Evolutionary conservation across 2,888 invertebrate species (phyloP).

Genomic region (Synergus umbraculus): DNA sequence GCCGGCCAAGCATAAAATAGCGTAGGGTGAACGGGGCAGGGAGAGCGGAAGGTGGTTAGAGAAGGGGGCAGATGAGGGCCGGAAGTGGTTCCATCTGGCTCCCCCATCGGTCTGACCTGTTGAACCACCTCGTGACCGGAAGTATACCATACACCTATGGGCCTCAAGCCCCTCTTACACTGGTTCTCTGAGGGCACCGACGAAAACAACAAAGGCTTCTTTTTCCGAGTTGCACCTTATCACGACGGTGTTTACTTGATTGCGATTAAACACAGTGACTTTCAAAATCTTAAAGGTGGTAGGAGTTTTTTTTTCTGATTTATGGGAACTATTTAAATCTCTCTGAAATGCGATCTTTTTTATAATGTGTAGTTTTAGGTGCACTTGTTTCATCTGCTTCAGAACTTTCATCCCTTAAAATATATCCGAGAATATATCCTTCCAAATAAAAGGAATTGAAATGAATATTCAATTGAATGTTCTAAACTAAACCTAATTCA

Average conservation of each 20-base stretch:
- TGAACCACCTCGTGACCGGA: conserved; percentile 78
- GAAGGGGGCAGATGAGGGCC: conserved; percentile 59
- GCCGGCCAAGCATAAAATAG: conserved; percentile 59
- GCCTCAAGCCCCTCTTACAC: conserved; percentile 55
- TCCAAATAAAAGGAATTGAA: too few species aligned
- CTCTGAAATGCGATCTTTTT: neutral
- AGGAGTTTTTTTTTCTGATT: neutral
- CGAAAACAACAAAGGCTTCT: conserved; percentile 72
- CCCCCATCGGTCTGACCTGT: conserved; percentile 76
- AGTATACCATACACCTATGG: conserved; percentile 73
- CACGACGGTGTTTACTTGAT: conserved; percentile 58
- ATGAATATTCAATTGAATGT: too few species aligned
- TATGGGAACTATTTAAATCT: neutral
- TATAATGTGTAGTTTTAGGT: neutral
- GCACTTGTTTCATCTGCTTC: too few species aligned
- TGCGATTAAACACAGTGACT: conserved; percentile 40
- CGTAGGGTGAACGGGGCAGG: conserved; percentile 48
- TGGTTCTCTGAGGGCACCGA: conserved; percentile 48
- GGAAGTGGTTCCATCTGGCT: conserved; percentile 78
- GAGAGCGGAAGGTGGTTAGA: conserved; percentile 51
- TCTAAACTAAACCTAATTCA: too few species aligned
- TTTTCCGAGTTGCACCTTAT: conserved; percentile 67
- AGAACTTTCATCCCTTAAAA: too few species aligned
- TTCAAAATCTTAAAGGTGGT: conserved; percentile 5
- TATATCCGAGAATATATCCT: too few species aligned